Conservation (phyloP, 2,113 vertebrate genomes). For the Sakesphorus luctuosus region DNA sequence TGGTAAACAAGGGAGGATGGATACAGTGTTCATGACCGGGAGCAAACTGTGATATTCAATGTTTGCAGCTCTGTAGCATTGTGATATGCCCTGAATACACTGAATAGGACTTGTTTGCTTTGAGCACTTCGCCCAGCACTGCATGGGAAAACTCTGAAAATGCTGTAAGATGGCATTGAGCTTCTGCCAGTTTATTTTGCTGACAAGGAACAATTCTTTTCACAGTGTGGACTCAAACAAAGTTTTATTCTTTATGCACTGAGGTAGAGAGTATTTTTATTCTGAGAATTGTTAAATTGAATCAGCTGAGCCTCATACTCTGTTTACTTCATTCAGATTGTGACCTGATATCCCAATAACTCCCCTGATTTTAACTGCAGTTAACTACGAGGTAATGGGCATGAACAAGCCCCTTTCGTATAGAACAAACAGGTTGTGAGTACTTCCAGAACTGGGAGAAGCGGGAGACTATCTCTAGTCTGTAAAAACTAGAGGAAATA, state of each 20-base stretch:
- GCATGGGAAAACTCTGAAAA: constrained; percentile 42
- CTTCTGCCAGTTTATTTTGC: constrained; percentile 55
- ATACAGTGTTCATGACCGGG: background rate
- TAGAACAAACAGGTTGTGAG: background rate
- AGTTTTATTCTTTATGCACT: constrained; percentile 13
- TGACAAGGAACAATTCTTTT: constrained; percentile 32
- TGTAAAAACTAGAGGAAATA: background rate
- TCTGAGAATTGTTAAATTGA: background rate
- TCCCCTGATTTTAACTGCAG: background rate
- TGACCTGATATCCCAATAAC: background rate
- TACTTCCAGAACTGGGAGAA: background rate
- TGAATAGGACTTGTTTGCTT: constrained; percentile 38
- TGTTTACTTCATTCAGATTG: background rate
- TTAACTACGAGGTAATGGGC: background rate
- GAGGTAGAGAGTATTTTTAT: background rate
- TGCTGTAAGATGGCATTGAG: constrained; percentile 26
- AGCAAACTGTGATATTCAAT: background rate
- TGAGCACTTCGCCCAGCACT: background rate
- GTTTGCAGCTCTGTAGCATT: background rate
- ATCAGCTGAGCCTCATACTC: background rate
- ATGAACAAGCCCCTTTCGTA: background rate
- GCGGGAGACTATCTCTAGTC: background rate
- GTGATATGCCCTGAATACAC: constrained; percentile 31
- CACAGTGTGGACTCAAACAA: background rate
- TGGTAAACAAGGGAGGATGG: background rate